Evolutionary conservation across 2,113 vertebrate species (phyloP), one percentile per base, ranked within the genome.

Genomic region (Peromyscus californicus): DNA sequence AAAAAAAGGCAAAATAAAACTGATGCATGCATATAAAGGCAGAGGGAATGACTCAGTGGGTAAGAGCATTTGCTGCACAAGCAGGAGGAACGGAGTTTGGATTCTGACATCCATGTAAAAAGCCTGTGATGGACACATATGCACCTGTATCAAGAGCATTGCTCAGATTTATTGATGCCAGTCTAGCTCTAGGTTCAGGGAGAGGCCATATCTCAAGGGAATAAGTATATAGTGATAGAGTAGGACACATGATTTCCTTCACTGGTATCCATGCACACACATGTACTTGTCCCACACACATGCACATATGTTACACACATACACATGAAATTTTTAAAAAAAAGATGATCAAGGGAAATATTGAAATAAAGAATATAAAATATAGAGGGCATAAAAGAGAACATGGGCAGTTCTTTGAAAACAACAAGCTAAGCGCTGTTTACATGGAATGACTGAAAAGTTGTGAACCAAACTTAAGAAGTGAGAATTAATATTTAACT

Each of bases 161-260:
- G 4, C 13, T 7, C 13, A 16, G 59, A 7, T 13, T 39, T 63
- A 24, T 42, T 16, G 22, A 9, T 63, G 54, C 54, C 26, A 63
- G 3, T 7, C 21, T 42, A 84, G 6, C 7, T 63, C n/a, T 39
- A 63, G 24, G 7, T 84, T 26, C 57, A 61, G 10, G 26, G n/a
- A 26, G 22, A 39, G 11, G 15, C 11, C 13, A 21, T 42, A 42
- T 42, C 26, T 84, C 26, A 9, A 26, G 22, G 24, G n/a, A 42
- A 3, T n/a, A 84, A 17, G 21, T 39, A 12, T 0, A 84, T 3
- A 39, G 22, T 84, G 24, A 42, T 29, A 84, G 7, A 84, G 36
- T 7, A 84, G 3, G 3, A 84, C 11, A 29, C 2, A 0, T 8
- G 21, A 61, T 24, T 24, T 15, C 1, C 12, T 61, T 8, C n/a